A percentile compares a stretch with the other conserved stretches of the same genome.
Evolutionary conservation across 1,140 invertebrate genomes (phyloP).

Genomic region (Hylyphantes graminicola): DNA sequence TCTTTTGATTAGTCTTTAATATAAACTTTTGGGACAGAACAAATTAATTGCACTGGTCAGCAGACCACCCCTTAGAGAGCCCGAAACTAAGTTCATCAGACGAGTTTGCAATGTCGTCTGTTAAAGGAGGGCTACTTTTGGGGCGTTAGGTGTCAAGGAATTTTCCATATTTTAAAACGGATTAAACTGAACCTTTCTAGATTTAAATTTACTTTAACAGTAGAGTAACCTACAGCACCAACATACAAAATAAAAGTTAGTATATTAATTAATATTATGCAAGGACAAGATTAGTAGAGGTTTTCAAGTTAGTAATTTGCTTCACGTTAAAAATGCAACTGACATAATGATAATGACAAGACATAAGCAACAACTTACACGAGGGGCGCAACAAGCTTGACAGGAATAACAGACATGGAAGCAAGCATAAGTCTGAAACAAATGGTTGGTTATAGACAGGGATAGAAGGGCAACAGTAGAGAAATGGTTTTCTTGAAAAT

Average conservation of each 20-base stretch:
- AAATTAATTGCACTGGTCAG: no score
- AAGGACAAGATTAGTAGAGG: background rate
- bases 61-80: no score
- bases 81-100: no score
- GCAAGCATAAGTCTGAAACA: conserved; percentile 60
- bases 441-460: conserved; percentile 18
- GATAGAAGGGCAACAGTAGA: background rate
- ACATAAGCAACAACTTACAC: conserved; percentile 52
- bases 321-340: background rate
- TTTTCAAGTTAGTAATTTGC: background rate
- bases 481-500: background rate
- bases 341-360: background rate
- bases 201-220: no score
- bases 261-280: background rate
- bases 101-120: no score
- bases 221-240: no score
- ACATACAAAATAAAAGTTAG: background rate
- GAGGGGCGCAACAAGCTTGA: conserved; percentile 54
- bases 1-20: background rate
- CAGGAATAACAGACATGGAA: conserved; percentile 61
- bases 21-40: no score
- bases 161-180: no score
- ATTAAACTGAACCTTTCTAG: no score
- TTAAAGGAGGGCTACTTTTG: no score
- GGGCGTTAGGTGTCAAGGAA: no score